A percentile compares a stretch with the other conserved stretches of the same genome.
Conservation (phyloP, 2,113 vertebrate species). For the Fulmarus glacialis region DNA sequence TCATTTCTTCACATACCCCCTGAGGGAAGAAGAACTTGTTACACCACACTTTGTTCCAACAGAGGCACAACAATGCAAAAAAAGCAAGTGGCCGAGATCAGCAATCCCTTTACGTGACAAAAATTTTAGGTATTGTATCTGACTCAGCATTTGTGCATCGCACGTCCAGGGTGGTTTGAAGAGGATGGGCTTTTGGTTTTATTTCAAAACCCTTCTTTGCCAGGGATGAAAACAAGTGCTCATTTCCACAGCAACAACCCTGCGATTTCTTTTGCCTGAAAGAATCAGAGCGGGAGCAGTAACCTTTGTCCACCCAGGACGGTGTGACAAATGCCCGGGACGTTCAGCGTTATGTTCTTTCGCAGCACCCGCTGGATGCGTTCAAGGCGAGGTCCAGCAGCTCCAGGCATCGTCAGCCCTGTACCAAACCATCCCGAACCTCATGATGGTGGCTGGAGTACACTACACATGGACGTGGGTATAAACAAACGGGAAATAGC, state of each 20-base stretch:
- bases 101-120: fast-evolving
- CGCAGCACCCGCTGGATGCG: background rate
- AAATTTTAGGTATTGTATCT: fast-evolving
- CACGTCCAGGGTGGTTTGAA: background rate
- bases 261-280: background rate
- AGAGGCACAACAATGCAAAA: fast-evolving
- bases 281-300: background rate
- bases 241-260: background rate
- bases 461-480: fast-evolving
- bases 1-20: conserved; percentile 98
- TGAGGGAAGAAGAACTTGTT: conserved; percentile 36
- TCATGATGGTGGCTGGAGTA: fast-evolving
- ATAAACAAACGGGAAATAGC: fast-evolving
- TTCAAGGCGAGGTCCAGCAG: background rate
- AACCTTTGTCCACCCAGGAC: background rate
- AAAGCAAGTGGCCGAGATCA: background rate
- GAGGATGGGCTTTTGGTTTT: background rate
- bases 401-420: background rate
- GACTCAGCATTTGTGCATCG: background rate
- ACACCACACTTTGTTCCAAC: background rate
- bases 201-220: background rate
- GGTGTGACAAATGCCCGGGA: background rate
- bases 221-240: background rate
- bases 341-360: background rate
- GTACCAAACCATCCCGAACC: background rate